Evolutionary conservation across 2,797 vertebrate genomes (phyloP).

Genomic region (Novumbra hubbsi): DNA sequence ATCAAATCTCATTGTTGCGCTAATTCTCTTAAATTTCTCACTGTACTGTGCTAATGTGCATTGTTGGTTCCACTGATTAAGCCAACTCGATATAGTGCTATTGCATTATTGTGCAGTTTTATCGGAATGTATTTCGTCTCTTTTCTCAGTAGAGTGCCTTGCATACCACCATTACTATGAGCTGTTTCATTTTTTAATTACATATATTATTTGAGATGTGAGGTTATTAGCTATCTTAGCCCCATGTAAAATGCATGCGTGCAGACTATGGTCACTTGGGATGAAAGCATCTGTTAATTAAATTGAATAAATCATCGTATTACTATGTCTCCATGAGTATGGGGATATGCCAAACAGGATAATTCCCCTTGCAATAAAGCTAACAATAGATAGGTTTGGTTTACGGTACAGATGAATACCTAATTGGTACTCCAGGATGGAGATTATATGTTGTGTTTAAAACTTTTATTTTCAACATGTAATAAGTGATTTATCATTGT

Average conservation of each 20-base stretch:
- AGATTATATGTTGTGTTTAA: neutral
- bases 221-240: no score
- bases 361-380: neutral
- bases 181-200: no score
- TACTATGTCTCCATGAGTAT: neutral
- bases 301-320: no score
- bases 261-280: no score
- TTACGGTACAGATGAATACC: neutral
- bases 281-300: no score
- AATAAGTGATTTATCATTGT: slow-evolving; percentile 55
- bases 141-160: neutral
- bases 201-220: no score
- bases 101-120: neutral
- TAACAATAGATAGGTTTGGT: neutral
- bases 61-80: neutral
- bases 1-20: neutral
- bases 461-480: slow-evolving; percentile 28
- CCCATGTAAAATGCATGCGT: no score
- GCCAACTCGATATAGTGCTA: neutral
- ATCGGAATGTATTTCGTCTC: neutral
- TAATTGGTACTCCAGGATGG: neutral
- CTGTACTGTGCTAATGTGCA: neutral
- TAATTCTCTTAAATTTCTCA: neutral
- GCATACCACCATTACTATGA: neutral
- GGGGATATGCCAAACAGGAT: neutral